Evolutionary conservation across 1,140 invertebrate species (phyloP).

Genomic region (Eulimnadia texana): DNA sequence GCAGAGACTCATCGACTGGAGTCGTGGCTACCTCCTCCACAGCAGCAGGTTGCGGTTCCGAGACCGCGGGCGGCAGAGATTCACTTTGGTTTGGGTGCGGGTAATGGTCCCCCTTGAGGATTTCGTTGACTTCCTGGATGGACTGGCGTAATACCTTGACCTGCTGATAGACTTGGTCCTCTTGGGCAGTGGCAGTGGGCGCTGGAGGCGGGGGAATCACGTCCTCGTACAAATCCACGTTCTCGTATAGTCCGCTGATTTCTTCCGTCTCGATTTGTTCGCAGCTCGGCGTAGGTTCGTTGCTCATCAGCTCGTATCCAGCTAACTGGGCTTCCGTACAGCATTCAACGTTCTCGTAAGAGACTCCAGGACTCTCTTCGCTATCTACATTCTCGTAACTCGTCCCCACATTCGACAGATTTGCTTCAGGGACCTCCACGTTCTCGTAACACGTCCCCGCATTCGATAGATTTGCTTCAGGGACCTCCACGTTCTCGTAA

Average conservation of each 20-base stretch:
- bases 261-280: neutral
- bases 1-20: neutral
- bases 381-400: neutral
- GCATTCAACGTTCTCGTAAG: slow-evolving; percentile 1
- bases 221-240: slow-evolving; percentile 16
- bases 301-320: neutral
- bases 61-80: no score
- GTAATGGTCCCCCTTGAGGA: slow-evolving; percentile 27
- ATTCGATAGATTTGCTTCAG: neutral
- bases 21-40: neutral
- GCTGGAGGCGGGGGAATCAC: slow-evolving; percentile 15
- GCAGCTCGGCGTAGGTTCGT: neutral
- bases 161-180: slow-evolving; percentile 48
- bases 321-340: neutral
- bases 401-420: neutral
- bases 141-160: slow-evolving; percentile 55
- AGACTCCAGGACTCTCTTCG: neutral
- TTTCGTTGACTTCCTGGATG: slow-evolving; percentile 54
- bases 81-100: neutral
- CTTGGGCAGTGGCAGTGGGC: slow-evolving; percentile 2
- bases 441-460: neutral
- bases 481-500: slow-evolving; percentile 20
- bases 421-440: slow-evolving; percentile 4
- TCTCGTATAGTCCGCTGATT: neutral
- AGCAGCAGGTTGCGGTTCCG: neutral